phyloP scores from a whole-genome alignment of 2,888 invertebrate genomes.

The Aporophyla nigra region DNA sequence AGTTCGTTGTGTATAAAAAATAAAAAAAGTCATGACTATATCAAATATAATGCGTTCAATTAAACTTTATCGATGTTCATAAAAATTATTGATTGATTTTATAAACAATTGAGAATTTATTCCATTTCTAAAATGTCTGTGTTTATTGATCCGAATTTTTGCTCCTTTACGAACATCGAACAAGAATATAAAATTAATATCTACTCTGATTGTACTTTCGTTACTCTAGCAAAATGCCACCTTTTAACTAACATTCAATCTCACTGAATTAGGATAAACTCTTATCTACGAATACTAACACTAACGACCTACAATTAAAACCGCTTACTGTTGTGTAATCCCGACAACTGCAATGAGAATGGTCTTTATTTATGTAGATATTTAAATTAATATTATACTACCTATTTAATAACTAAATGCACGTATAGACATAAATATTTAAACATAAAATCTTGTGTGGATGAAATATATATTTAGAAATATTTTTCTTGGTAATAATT shows the following conservation, averaged over 20 bases:
- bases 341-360: constrained; percentile 52
- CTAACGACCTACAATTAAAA: constrained; percentile 60
- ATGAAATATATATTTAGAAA: not conserved
- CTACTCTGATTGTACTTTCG: constrained; percentile 72
- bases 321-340: constrained; percentile 48
- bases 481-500: not conserved
- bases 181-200: constrained; percentile 52
- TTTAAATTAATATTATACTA: constrained; percentile 32
- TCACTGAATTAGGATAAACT: constrained; percentile 75
- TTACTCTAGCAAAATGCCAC: constrained; percentile 81
- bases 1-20: constrained; percentile 37
- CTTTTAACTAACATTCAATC: constrained; percentile 76
- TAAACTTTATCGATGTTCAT: constrained; percentile 45
- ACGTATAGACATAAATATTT: constrained; percentile 42
- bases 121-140: not conserved
- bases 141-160: not conserved
- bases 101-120: not conserved
- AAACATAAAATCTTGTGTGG: constrained; percentile 3
- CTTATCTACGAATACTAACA: constrained; percentile 58
- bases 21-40: constrained; percentile 36
- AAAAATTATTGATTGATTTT: constrained; percentile 4
- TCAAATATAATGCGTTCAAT: constrained; percentile 32
- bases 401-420: constrained; percentile 58
- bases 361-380: constrained; percentile 15
- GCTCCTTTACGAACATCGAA: constrained; percentile 33